Evolutionary conservation across 2,797 vertebrate species (phyloP).

Genomic region (Margarornis squamiger): DNA sequence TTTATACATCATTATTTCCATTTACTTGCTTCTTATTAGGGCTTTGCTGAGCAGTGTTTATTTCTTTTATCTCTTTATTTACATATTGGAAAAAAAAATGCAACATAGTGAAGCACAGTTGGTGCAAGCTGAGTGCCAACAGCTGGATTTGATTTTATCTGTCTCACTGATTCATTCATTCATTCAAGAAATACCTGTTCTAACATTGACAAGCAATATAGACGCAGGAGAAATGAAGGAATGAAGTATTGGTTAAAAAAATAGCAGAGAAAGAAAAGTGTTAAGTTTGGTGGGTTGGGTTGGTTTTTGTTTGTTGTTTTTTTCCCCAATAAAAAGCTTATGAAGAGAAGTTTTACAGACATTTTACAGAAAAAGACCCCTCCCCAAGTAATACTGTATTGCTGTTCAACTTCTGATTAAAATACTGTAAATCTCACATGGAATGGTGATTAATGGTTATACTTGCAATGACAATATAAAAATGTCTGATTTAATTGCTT

Average conservation of each 20-base stretch:
- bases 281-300: background rate
- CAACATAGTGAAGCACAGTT: background rate
- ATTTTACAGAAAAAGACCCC: background rate
- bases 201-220: background rate
- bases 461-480: background rate
- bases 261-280: background rate
- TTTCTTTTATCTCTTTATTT: background rate
- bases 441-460: background rate
- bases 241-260: background rate
- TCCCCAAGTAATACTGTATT: background rate
- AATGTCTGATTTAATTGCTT: background rate
- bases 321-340: background rate
- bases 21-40: slow-evolving; percentile 51
- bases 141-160: slow-evolving; percentile 2
- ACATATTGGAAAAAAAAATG: background rate
- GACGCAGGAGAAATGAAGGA: background rate
- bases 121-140: background rate
- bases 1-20: slow-evolving; percentile 32
- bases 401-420: background rate
- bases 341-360: background rate
- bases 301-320: background rate
- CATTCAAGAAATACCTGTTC: background rate
- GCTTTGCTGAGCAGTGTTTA: background rate
- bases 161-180: background rate
- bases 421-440: background rate